phyloP scores from a whole-genome alignment of 2,888 invertebrate species.

The Portevinia maculata region DNA sequence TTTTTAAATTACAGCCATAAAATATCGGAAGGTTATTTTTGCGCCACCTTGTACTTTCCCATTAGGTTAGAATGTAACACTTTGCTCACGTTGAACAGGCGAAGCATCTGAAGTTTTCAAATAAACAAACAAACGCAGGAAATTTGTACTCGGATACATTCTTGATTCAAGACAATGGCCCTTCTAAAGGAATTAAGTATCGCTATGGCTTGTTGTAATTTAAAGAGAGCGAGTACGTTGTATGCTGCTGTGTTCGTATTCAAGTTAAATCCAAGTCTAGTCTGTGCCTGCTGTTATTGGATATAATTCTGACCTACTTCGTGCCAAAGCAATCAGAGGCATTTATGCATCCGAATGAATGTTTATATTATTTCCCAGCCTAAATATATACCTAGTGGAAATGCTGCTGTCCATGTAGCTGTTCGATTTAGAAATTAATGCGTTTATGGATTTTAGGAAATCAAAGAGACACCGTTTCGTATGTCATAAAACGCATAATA shows the following conservation, averaged over 20 bases:
- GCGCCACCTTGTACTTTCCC: no score
- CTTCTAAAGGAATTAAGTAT: background rate
- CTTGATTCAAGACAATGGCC: background rate
- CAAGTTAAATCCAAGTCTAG: background rate
- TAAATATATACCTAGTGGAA: constrained; percentile 4
- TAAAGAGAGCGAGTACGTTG: no score
- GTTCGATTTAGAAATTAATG: background rate
- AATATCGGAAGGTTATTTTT: no score
- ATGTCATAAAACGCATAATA: background rate
- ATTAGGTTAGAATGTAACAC: background rate
- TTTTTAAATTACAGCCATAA: no score
- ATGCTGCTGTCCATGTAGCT: no score
- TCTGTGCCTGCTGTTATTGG: background rate
- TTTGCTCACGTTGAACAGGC: background rate
- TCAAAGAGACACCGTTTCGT: background rate
- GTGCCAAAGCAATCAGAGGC: background rate
- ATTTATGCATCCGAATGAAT: background rate
- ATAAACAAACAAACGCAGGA: background rate
- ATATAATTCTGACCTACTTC: constrained; percentile 2
- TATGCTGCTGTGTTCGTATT: background rate
- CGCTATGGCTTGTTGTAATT: no score
- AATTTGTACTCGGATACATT: background rate
- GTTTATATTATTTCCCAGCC: background rate
- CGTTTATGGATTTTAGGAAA: background rate
- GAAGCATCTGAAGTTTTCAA: background rate